Base-by-base conservation (phyloP, 1,140 invertebrate species). In the Drosophila kohkoa region DNA sequence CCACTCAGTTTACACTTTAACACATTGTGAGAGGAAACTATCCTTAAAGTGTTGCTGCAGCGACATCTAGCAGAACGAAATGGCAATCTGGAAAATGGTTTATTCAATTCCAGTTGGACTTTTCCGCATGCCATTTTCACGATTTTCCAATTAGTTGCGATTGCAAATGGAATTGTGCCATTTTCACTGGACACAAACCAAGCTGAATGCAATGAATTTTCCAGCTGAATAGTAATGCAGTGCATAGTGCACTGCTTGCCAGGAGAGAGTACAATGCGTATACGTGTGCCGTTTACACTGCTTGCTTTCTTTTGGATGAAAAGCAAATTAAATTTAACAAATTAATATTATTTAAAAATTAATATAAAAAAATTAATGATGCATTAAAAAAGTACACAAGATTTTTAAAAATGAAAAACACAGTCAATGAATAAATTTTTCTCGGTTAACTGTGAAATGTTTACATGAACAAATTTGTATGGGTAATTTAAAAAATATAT, bases 141-240 rank as follows among this genome's bases (percentile, higher is more conserved):
- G 1, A 16, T 28, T 52, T 76, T 73, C 74, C 54, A 45, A 46
- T 52, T 54, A 4, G 43, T n/a, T 57, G 66, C 35, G 8, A 35
- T 45, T 74, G 65, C 58, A 51, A 70, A 57, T 55, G 51, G 25
- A 65, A 65, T 35, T 45, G 10, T 75, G 72, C 58, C 63, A 70
- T 70, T 70, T 75, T 64, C 72, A 72, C 62, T 55, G 30, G 74
- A 76, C 74, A 71, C 69, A 45, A 76, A 76, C 74, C 74, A 16
- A 15, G 45, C 32, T 28, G 38, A 16, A 46, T 46, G 52, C 59
- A 49, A 16, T 45, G 20, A 13, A 16, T 55, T 45, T 49, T 46
- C 57, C 38, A 69, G 43, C 20, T 25, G 25, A 16, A 11, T 64
- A 45, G 73, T 59, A 65, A 46, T 48, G 73, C 68, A 71, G 73